These are phyloP conservation scores for Tichodroma muraria DNA, from an alignment of 2,113 vertebrate species.

Conservation along the genomic window DNA sequence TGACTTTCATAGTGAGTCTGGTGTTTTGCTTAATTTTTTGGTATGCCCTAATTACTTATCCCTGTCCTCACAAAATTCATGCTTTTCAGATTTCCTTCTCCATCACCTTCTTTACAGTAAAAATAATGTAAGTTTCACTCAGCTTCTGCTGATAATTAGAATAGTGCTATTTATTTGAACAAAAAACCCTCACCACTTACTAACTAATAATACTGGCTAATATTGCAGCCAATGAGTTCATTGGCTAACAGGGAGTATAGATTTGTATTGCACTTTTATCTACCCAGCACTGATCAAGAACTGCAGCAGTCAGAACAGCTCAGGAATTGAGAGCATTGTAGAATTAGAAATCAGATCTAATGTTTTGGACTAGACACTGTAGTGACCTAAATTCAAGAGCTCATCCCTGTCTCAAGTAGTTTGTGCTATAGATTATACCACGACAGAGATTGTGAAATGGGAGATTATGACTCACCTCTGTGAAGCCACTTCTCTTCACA, in stretches of 20 bases:
- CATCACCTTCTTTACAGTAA: not conserved
- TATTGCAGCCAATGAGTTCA: not conserved
- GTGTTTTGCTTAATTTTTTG: not conserved
- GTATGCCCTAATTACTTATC: not conserved
- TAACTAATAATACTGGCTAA: not conserved
- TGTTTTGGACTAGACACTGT: not conserved
- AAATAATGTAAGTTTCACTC: not conserved
- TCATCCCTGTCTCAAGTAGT: slow-evolving; percentile 19
- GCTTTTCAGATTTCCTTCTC: not conserved
- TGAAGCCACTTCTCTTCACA: slow-evolving; percentile 41
- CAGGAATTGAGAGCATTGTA: not conserved
- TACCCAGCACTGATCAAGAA: not conserved
- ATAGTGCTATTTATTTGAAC: not conserved
- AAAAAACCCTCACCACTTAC: not conserved
- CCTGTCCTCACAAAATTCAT: not conserved
- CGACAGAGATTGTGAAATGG: not conserved
- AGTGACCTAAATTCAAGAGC: slow-evolving; percentile 31
- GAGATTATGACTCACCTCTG: slow-evolving; percentile 54
- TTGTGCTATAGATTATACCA: not conserved
- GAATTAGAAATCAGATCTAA: not conserved
- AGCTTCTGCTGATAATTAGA: not conserved
- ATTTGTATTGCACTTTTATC: not conserved
- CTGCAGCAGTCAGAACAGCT: not conserved
- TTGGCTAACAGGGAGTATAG: not conserved
- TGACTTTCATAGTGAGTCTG: not conserved